Percentiles rank a stretch among this genome's conserved stretches.
phyloP scores from a whole-genome alignment of 2,113 vertebrate genomes.

The Petroica traversi region DNA sequence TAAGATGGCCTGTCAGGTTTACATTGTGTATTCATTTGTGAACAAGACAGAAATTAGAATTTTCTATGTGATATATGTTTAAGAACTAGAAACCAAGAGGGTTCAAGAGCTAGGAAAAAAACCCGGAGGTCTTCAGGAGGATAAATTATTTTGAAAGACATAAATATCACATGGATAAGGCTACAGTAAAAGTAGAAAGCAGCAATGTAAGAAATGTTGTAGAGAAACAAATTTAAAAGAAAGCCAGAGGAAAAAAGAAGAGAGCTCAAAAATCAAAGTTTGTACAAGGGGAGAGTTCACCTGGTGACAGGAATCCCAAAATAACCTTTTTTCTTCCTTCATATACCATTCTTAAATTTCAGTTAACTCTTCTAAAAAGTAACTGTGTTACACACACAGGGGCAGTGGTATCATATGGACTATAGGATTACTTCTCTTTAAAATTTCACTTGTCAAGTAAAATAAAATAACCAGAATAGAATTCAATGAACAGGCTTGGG shows the following conservation, averaged over 20 bases:
- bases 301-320: background rate
- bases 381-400: background rate
- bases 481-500: rapidly evolving
- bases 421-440: background rate
- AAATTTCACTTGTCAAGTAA: background rate
- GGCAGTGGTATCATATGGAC: no score
- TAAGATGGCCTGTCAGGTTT: background rate
- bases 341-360: background rate
- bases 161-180: background rate
- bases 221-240: background rate
- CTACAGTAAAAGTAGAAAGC: background rate
- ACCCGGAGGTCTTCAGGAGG: background rate
- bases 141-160: background rate
- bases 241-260: background rate
- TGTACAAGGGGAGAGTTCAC: rapidly evolving
- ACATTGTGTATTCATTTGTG: background rate
- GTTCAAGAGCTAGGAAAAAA: background rate
- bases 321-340: background rate
- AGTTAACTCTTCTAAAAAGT: background rate
- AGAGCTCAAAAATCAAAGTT: background rate
- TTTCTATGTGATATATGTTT: background rate
- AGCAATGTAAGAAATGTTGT: background rate
- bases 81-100: background rate
- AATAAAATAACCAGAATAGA: background rate
- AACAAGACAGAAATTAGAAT: background rate